Evolutionary conservation across 2,888 invertebrate genomes (phyloP).

Genomic region (Prostheceraeus crozeri): DNA sequence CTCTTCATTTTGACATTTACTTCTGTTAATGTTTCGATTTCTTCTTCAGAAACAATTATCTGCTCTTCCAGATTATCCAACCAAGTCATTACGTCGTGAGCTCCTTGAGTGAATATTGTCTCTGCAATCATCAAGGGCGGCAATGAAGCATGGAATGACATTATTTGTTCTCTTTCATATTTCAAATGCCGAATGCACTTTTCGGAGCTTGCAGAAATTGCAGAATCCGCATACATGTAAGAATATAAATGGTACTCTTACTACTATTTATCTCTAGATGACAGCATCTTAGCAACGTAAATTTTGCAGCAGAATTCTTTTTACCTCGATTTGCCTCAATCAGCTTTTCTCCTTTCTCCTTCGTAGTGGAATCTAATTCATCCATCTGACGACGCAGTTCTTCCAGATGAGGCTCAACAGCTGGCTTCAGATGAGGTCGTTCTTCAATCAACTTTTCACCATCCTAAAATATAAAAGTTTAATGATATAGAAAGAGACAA

Average conservation of each 20-base stretch:
- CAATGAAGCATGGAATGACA: too few species aligned
- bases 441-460: constrained; percentile 83
- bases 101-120: constrained; percentile 66
- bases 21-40: constrained; percentile 60
- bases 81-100: constrained; percentile 35
- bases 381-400: constrained; percentile 71
- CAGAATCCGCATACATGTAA: too few species aligned
- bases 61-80: constrained; percentile 66
- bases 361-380: constrained; percentile 81
- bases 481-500: too few species aligned
- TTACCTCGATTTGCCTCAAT: constrained; percentile 83
- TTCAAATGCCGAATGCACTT: too few species aligned
- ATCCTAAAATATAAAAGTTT: constrained; percentile 60
- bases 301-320: not conserved
- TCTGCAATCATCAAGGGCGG: constrained; percentile 59
- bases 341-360: constrained; percentile 73
- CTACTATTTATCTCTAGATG: too few species aligned
- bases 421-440: constrained; percentile 85
- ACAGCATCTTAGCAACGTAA: not conserved
- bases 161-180: too few species aligned
- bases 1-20: constrained; percentile 60
- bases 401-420: constrained; percentile 77
- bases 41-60: constrained; percentile 63
- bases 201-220: too few species aligned
- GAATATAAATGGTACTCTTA: too few species aligned